Evolutionary conservation across 23 tunicate species (phyloP).

Genomic region (Ascidia mentula): DNA sequence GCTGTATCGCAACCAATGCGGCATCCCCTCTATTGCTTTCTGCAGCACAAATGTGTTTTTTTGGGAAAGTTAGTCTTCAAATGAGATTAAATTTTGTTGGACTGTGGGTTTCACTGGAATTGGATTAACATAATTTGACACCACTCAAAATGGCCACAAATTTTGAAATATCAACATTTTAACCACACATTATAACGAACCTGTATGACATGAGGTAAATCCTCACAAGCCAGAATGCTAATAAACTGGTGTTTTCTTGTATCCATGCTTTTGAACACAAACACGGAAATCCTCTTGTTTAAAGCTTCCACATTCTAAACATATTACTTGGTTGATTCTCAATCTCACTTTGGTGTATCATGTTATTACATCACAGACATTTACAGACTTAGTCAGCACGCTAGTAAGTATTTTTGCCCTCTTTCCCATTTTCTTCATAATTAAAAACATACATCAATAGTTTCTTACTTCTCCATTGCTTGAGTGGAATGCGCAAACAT

Average conservation of each 20-base stretch:
- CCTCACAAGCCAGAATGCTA: slow-evolving; percentile 71
- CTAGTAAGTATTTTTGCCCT: not conserved
- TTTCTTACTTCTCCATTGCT: slow-evolving; percentile 26
- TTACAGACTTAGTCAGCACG: not conserved
- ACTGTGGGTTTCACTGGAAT: too few species aligned
- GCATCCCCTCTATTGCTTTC: slow-evolving; percentile 91
- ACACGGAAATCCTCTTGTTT: slow-evolving; percentile 67
- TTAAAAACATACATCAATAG: not conserved
- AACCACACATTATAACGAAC: too few species aligned
- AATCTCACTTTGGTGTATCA: not conserved
- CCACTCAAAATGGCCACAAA: too few species aligned
- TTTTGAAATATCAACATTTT: too few species aligned
- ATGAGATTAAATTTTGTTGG: too few species aligned
- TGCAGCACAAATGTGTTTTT: too few species aligned
- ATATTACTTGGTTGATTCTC: not conserved
- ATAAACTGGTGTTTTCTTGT: slow-evolving; percentile 79
- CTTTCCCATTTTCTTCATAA: not conserved
- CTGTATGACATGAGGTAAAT: slow-evolving; percentile 86
- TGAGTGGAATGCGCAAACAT: slow-evolving; percentile 71
- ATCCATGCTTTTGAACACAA: slow-evolving; percentile 63
- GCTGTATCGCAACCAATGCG: slow-evolving; percentile 74
- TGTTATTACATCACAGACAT: not conserved
- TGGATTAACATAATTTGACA: too few species aligned
- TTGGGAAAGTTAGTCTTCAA: too few species aligned
- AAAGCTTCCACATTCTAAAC: slow-evolving; percentile 38